A percentile compares a stretch with the other conserved stretches of the same genome.
phyloP scores from a whole-genome alignment of 2,888 invertebrate genomes.

The Yponomeuta malinellus region DNA sequence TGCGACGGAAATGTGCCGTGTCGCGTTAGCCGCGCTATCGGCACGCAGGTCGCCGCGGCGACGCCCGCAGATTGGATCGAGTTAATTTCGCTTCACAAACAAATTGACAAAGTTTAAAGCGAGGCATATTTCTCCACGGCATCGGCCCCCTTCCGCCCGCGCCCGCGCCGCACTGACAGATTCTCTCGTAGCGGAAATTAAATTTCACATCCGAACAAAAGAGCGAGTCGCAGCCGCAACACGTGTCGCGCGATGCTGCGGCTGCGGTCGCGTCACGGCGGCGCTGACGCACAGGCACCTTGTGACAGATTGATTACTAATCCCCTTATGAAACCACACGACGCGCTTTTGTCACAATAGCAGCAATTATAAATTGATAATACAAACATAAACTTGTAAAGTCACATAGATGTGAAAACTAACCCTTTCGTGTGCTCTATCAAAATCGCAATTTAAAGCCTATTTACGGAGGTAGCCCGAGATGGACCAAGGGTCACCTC shows the following conservation, averaged over 20 bases:
- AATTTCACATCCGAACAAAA: conserved; percentile 76
- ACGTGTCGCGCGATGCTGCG: conserved; percentile 25
- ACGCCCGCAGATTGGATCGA: conserved; percentile 72
- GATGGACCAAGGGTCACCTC: conserved; percentile 70
- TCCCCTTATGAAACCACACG: conserved; percentile 17
- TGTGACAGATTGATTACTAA: conserved; percentile 44
- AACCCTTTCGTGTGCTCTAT: conserved; percentile 48
- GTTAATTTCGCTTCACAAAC: conserved; percentile 76
- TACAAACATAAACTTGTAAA: background rate
- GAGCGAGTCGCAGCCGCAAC: conserved; percentile 30
- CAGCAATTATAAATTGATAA: conserved; percentile 1
- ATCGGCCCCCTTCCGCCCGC: conserved; percentile 31
- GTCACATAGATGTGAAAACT: conserved; percentile 2
- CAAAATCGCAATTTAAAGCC: conserved; percentile 74
- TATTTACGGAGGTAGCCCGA: conserved; percentile 62
- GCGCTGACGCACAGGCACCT: conserved; percentile 24
- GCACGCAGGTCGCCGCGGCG: conserved; percentile 52
- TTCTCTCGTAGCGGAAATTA: conserved; percentile 73
- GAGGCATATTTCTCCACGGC: conserved; percentile 72
- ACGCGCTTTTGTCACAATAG: background rate
- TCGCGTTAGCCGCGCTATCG: conserved; percentile 40
- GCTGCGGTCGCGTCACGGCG: conserved; percentile 33
- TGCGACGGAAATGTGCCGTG: conserved; percentile 51
- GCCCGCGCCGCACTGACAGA: conserved; percentile 43
- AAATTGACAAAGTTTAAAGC: conserved; percentile 76